Evolutionary conservation across 2,797 vertebrate species (phyloP), one percentile per base, ranked within the genome.

Genomic region (Silurus aristotelis): DNA sequence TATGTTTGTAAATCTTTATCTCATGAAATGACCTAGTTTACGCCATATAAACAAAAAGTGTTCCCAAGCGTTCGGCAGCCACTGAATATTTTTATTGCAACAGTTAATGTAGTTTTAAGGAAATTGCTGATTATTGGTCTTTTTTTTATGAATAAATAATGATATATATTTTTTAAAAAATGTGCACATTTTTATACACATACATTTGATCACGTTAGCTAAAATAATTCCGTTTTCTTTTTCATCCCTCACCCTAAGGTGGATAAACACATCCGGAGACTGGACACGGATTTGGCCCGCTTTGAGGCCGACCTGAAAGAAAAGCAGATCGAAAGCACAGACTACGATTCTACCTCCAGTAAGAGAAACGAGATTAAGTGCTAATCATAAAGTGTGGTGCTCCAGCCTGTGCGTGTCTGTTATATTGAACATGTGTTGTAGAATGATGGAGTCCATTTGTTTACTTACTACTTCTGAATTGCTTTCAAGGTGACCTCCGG

Each of bases 291-390:
- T 92, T 95, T 97, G 2, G 96, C 94, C 88, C 96, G 96, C 77
- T 97, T 97, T 48, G 96, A 97, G 90, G 96, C 96, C 55, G 96
- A 97, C 87, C 92, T 97, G 89, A 97, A 97, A 91, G 96, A 97
- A 92, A 97, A 97, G 86, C 96, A 97, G 92, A 96, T 97, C 68
- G 96, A 97, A 82, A 96, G 96, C n/a, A 97, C 95, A 72, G 96
- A 97, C 91, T 97, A 96, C 83, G 96, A 97, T 93, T 97, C 96
- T 87, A 95, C 96, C 89, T 97, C 96, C 84, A 97, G 96, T 95
- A 97, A 97, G 94, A 95, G 96, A 92, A 97, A 96, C 94, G 96
- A 96, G 94, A 96, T 96, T 97, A 94, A 96, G 96, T 83, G 52
- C 72, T 43, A 1, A 20, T 68, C 52, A 48, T 75, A 20, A 43